A percentile compares a stretch with the other conserved stretches of the same genome.
phyloP scores from a whole-genome alignment of 2,113 vertebrate species.

The Brienomyrus brachyistius region DNA sequence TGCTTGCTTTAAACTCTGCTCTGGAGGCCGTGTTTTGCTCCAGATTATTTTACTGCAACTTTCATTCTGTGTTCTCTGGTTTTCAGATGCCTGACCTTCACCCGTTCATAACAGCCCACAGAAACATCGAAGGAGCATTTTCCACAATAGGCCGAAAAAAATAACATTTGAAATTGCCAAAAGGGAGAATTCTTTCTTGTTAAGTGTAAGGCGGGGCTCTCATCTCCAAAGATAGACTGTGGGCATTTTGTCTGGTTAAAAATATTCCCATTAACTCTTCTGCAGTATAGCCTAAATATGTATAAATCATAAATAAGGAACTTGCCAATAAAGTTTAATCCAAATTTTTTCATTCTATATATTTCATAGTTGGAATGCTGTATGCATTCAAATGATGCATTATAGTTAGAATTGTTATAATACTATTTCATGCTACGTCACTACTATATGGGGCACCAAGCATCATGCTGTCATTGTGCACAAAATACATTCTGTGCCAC shows the following conservation, averaged over 20 bases:
- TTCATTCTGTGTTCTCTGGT: background rate
- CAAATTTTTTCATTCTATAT: background rate
- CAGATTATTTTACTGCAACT: background rate
- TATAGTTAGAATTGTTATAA: background rate
- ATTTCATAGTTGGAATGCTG: background rate
- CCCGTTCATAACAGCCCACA: background rate
- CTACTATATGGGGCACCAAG: background rate
- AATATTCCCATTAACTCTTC: background rate
- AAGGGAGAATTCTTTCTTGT: background rate
- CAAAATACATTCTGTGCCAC: background rate
- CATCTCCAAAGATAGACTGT: background rate
- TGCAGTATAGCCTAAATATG: background rate
- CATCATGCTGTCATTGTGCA: background rate
- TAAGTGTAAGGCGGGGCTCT: background rate
- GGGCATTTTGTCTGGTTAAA: background rate
- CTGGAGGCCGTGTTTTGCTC: background rate
- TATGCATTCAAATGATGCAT: background rate
- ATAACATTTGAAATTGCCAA: background rate
- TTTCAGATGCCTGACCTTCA: background rate
- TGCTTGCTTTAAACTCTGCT: background rate
- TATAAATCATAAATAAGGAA: background rate
- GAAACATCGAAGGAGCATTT: background rate
- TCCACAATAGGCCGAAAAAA: background rate
- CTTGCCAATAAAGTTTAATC: background rate
- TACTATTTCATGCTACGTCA: background rate